Conservation (phyloP, 2,888 invertebrate species). For the Ceraclea dissimilis region DNA sequence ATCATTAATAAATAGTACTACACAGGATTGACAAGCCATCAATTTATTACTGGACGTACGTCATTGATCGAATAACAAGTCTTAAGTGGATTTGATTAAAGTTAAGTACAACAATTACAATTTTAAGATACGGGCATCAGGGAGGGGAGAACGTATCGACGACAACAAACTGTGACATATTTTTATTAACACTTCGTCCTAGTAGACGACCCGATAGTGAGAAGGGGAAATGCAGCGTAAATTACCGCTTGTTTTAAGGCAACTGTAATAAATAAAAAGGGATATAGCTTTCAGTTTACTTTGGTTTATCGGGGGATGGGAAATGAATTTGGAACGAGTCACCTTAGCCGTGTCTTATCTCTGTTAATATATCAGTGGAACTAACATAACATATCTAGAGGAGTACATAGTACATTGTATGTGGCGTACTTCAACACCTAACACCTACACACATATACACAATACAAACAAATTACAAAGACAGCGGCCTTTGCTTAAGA, state of each 20-base stretch:
- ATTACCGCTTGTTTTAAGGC: too few relatives aligned
- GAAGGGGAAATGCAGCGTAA: too few relatives aligned
- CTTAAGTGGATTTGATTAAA: not conserved
- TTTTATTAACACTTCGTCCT: too few relatives aligned
- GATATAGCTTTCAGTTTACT: too few relatives aligned
- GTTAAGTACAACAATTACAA: not conserved
- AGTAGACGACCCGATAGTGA: too few relatives aligned
- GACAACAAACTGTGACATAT: too few relatives aligned
- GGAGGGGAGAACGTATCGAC: not conserved
- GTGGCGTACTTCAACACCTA: not conserved
- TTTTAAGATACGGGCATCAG: not conserved
- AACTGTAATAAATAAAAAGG: too few relatives aligned
- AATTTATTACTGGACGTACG: not conserved
- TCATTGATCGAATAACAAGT: not conserved
- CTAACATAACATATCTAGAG: too few relatives aligned
- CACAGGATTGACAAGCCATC: not conserved
- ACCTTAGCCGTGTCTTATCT: not conserved
- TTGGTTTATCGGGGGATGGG: not conserved
- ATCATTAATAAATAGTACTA: too few relatives aligned
- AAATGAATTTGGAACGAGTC: not conserved
- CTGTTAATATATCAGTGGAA: not conserved
- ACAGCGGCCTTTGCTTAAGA: not conserved
- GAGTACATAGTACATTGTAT: not conserved
- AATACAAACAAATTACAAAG: not conserved
- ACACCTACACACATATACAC: not conserved